Percentiles rank a stretch among this genome's conserved stretches.
These are phyloP conservation scores for Nerophis lumbriciformis DNA, from an alignment of 2,113 vertebrate species.

Conservation along the genomic window DNA sequence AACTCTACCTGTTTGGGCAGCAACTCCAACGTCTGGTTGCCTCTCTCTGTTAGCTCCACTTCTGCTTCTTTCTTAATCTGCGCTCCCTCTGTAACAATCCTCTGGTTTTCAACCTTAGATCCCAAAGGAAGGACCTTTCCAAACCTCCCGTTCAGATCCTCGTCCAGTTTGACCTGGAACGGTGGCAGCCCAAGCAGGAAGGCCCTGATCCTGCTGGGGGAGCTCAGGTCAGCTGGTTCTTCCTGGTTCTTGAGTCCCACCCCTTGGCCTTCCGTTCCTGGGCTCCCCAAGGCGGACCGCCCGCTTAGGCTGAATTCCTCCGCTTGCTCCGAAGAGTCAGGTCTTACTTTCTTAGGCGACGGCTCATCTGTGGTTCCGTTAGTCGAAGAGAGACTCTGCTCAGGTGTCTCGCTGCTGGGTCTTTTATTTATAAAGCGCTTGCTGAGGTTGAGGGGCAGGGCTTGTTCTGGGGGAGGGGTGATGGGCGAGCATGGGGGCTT, in stretches of 20 bases:
- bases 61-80: conserved; percentile 9
- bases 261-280: conserved; percentile 18
- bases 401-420: conserved; percentile 25
- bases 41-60: conserved; percentile 12
- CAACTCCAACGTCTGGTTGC: background rate
- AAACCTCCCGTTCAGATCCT: conserved; percentile 50
- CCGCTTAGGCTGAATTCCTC: conserved; percentile 27
- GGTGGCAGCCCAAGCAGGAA: conserved; percentile 55
- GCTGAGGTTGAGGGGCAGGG: conserved; percentile 74
- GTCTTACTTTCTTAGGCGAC: conserved; percentile 37
- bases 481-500: conserved; percentile 46
- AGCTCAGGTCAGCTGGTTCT: conserved; percentile 73
- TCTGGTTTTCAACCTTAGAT: conserved; percentile 6
- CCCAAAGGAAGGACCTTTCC: conserved; percentile 30
- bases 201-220: conserved; percentile 70
- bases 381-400: background rate
- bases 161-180: conserved; percentile 58
- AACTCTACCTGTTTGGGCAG: background rate
- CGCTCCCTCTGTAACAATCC: conserved; percentile 17
- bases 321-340: conserved; percentile 9
- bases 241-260: conserved; percentile 55
- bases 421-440: conserved; percentile 59
- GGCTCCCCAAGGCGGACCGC: conserved; percentile 10
- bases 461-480: conserved; percentile 63
- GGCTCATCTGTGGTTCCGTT: conserved; percentile 27